These are phyloP conservation scores for Hermatobates lingyangjiaoensis DNA, from an alignment of 1,140 invertebrate genomes.

Conservation along the genomic window DNA sequence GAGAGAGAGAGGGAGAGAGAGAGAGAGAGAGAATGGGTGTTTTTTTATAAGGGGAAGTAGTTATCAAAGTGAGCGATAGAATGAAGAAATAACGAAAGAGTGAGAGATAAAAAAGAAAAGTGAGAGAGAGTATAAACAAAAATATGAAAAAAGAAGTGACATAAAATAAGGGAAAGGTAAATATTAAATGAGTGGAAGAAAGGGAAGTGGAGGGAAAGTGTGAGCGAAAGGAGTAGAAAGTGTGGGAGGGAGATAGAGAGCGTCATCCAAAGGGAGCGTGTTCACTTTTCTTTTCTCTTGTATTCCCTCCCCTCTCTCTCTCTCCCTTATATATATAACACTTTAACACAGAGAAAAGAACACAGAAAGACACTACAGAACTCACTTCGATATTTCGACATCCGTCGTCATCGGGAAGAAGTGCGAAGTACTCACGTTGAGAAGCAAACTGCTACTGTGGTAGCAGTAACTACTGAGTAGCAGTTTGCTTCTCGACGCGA, in stretches of 20 bases:
- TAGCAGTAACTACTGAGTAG: too few relatives aligned
- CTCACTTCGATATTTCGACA: too few relatives aligned
- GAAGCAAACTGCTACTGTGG: too few relatives aligned
- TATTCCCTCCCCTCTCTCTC: conserved; percentile 1
- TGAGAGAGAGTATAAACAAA: background rate
- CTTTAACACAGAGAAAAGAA: too few relatives aligned
- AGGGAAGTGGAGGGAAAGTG: conserved; percentile 2
- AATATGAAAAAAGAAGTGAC: background rate
- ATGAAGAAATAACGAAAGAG: background rate
- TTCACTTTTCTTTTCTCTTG: conserved; percentile 2
- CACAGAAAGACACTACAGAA: too few relatives aligned
- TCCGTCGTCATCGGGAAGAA: too few relatives aligned
- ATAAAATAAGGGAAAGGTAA: background rate
- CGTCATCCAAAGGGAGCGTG: background rate
- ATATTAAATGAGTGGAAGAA: conserved; percentile 1
- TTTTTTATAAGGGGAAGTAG: background rate
- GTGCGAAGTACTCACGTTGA: too few relatives aligned
- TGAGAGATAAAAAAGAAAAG: background rate
- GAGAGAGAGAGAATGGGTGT: conserved; percentile 2
- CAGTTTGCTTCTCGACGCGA: too few relatives aligned
- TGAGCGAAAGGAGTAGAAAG: conserved; percentile 1
- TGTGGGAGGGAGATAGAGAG: conserved; percentile 2
- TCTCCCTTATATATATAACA: too few relatives aligned
- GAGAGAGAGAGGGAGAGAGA: conserved; percentile 6
- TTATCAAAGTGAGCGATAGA: background rate